phyloP scores from a whole-genome alignment of 2,888 invertebrate genomes.

The Teleiodes luculella region DNA sequence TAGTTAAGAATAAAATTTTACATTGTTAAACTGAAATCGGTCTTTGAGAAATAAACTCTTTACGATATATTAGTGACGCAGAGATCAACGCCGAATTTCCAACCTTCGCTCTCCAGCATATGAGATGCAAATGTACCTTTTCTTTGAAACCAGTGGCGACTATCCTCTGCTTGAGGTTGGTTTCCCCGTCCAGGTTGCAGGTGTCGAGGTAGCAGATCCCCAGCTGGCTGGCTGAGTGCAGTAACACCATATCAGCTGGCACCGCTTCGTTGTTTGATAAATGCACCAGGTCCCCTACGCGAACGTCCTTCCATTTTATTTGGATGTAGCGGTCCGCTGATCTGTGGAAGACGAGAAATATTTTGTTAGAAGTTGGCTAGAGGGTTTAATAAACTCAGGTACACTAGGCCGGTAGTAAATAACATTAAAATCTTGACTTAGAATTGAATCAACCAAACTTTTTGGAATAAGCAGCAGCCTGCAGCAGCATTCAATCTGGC shows the following conservation, averaged over 20 bases:
- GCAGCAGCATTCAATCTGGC: no score
- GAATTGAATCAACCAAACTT: no score
- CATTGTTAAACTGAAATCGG: no score
- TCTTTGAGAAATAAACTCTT: no score
- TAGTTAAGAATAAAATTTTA: no score
- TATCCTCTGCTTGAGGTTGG: slow-evolving; percentile 95
- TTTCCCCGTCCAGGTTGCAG: slow-evolving; percentile 97
- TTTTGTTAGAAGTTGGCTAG: not conserved
- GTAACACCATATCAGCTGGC: slow-evolving; percentile 95
- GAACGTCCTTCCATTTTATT: slow-evolving; percentile 92
- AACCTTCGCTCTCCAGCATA: no score
- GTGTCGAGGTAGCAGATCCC: slow-evolving; percentile 97
- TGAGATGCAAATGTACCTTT: slow-evolving; percentile 68
- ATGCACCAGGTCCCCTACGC: slow-evolving; percentile 96
- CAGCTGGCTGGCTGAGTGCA: slow-evolving; percentile 91
- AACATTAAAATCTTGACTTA: no score
- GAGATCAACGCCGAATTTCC: no score
- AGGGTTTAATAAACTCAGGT: no score
- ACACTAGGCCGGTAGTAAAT: no score
- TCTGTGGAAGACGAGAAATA: slow-evolving; percentile 64
- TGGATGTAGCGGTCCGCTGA: slow-evolving; percentile 89
- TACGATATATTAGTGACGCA: no score
- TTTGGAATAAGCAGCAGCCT: no score
- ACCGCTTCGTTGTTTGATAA: slow-evolving; percentile 97
- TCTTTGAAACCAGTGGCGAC: slow-evolving; percentile 87